Percentiles rank a stretch among this genome's conserved stretches.
Evolutionary conservation across 2,797 vertebrate genomes (phyloP).

Genomic region (Crocidura indochinensis): DNA sequence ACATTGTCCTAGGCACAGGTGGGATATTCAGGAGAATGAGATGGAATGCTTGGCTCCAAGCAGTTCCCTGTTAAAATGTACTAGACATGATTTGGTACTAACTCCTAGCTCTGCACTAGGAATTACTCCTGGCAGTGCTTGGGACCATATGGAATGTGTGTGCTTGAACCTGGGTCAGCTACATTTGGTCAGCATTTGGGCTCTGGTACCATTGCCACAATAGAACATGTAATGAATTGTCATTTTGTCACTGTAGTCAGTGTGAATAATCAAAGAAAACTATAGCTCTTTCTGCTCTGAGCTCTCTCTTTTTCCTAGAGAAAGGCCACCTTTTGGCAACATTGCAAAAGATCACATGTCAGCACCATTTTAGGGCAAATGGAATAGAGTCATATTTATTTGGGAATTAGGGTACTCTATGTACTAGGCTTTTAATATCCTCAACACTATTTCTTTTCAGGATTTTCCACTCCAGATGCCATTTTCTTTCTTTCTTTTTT

Average conservation of each 20-base stretch:
- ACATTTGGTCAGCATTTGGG: conserved; percentile 6
- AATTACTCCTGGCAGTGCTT: too few relatives aligned
- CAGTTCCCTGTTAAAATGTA: conserved; percentile 44
- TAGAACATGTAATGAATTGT: conserved; percentile 53
- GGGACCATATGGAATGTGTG: too few relatives aligned
- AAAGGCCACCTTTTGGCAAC: not conserved
- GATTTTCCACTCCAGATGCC: not conserved
- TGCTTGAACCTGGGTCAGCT: too few relatives aligned
- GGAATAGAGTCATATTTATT: not conserved
- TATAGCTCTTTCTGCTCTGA: conserved; percentile 26
- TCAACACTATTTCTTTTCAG: not conserved
- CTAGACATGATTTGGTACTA: conserved; percentile 19
- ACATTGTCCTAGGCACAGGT: not conserved
- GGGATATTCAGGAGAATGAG: not conserved
- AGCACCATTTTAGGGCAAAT: conserved; percentile 3
- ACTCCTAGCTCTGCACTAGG: too few relatives aligned
- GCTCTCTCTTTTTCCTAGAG: not conserved
- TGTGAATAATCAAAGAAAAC: conserved; percentile 68
- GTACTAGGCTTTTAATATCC: not conserved
- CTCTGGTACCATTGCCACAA: conserved; percentile 21
- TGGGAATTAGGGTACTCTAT: not conserved
- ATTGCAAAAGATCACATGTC: not conserved
- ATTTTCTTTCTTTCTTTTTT: conserved; percentile 42
- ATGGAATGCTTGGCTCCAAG: not conserved
- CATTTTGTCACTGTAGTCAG: conserved; percentile 66